These are phyloP conservation scores for Nomada hirtipes DNA, from an alignment of 2,888 invertebrate genomes.

Conservation along the genomic window DNA sequence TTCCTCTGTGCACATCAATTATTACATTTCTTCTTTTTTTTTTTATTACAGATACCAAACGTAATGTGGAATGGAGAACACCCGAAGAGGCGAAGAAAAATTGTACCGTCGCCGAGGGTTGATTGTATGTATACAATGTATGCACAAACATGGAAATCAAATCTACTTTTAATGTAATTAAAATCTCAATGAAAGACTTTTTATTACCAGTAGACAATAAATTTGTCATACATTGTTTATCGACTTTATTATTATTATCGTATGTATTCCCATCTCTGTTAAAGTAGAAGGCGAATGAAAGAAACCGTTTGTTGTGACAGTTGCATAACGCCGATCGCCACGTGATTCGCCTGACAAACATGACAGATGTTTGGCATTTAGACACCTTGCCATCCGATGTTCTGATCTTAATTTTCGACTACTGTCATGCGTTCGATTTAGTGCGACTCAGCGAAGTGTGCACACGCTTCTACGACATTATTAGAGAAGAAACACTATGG, in stretches of 20 bases:
- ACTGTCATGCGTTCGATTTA: conserved; percentile 85
- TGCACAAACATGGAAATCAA: neutral
- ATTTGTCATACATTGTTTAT: neutral
- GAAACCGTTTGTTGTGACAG: neutral
- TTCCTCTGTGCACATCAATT: neutral
- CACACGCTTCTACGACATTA: conserved; percentile 84
- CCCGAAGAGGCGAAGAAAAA: conserved; percentile 75
- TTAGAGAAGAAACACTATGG: conserved; percentile 84
- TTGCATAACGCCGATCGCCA: conserved; percentile 23
- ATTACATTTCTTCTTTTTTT: conserved; percentile 6
- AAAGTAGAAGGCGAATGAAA: neutral
- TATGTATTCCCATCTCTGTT: too few relatives aligned
- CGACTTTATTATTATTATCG: neutral
- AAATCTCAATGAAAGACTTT: neutral
- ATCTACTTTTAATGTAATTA: conserved; percentile 7
- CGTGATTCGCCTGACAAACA: conserved; percentile 65
- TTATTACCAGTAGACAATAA: neutral
- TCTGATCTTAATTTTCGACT: conserved; percentile 85
- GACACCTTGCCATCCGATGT: conserved; percentile 84
- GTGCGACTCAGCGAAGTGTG: conserved; percentile 85
- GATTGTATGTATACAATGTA: neutral
- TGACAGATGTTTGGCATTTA: conserved; percentile 76
- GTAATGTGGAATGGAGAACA: conserved; percentile 74
- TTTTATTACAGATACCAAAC: conserved; percentile 63
- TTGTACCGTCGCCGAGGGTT: conserved; percentile 63